phyloP scores from a whole-genome alignment of 2,888 invertebrate genomes.

The Agrochola lota region DNA sequence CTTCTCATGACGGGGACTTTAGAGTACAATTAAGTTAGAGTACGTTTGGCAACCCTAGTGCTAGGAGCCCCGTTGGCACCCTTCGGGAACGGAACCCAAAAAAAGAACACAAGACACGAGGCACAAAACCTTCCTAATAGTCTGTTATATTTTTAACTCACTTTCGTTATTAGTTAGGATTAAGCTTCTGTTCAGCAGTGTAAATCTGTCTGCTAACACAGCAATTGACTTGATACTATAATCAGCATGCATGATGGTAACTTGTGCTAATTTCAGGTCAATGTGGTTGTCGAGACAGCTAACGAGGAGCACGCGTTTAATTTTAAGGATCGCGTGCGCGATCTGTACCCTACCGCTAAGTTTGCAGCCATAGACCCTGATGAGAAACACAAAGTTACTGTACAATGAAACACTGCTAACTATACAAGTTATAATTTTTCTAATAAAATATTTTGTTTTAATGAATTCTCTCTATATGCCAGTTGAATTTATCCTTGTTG shows the following conservation, averaged over 20 bases:
- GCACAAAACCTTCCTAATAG: too few relatives aligned
- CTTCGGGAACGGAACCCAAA: too few relatives aligned
- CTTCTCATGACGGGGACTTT: too few relatives aligned
- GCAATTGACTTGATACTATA: neutral
- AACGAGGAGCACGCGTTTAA: conserved; percentile 82
- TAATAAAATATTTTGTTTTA: neutral
- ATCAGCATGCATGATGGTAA: conserved; percentile 12
- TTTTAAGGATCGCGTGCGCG: conserved; percentile 81
- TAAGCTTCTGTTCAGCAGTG: neutral
- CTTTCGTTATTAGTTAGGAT: too few relatives aligned
- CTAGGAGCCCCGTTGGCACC: too few relatives aligned
- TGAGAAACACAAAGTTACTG: conserved; percentile 76
- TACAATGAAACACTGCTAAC: conserved; percentile 58
- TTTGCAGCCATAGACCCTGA: conserved; percentile 80
- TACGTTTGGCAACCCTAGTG: too few relatives aligned
- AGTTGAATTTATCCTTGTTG: neutral
- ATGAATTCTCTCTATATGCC: neutral
- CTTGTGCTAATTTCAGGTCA: conserved; percentile 76
- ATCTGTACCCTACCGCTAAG: conserved; percentile 80
- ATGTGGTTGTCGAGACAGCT: conserved; percentile 85
- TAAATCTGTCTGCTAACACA: neutral
- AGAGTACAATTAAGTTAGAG: too few relatives aligned
- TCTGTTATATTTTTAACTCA: too few relatives aligned
- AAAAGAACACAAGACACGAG: too few relatives aligned
- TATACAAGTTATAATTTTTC: neutral